phyloP scores from a whole-genome alignment of 2,797 vertebrate species.

The Limnodromus scolopaceus region DNA sequence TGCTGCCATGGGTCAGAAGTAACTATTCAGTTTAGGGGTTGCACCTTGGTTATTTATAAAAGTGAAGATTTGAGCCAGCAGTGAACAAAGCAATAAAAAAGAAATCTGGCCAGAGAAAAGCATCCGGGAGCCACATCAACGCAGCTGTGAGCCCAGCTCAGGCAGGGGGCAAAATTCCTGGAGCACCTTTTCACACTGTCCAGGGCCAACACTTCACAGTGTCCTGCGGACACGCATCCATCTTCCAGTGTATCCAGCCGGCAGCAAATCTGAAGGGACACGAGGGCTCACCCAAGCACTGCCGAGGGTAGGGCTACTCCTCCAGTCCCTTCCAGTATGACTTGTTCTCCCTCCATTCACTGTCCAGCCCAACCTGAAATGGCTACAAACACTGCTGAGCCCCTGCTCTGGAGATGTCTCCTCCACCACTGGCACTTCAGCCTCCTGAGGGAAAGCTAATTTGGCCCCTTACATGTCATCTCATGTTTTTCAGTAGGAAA shows the following conservation, averaged over 20 bases:
- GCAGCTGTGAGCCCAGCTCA: accelerated
- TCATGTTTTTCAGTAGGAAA: slow-evolving; percentile 7
- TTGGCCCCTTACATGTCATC: not conserved
- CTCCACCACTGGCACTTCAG: not conserved
- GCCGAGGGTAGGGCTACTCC: not conserved
- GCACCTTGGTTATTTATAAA: not conserved
- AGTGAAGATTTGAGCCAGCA: not conserved
- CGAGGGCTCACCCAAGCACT: accelerated
- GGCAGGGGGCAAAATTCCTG: not conserved
- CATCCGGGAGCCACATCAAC: accelerated
- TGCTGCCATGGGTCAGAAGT: not conserved
- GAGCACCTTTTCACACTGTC: not conserved
- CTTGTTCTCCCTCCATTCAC: accelerated
- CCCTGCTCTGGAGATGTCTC: not conserved
- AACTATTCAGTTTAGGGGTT: not conserved
- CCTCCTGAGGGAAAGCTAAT: not conserved
- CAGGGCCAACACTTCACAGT: accelerated
- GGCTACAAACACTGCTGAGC: not conserved
- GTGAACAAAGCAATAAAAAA: not conserved
- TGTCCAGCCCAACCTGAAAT: not conserved
- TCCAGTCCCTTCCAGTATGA: not conserved
- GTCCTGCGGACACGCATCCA: accelerated
- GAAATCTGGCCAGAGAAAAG: not conserved
- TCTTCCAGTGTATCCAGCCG: not conserved
- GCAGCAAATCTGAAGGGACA: not conserved